These are phyloP conservation scores for Venusia cambrica DNA, from an alignment of 2,888 invertebrate species.

Conservation along the genomic window DNA sequence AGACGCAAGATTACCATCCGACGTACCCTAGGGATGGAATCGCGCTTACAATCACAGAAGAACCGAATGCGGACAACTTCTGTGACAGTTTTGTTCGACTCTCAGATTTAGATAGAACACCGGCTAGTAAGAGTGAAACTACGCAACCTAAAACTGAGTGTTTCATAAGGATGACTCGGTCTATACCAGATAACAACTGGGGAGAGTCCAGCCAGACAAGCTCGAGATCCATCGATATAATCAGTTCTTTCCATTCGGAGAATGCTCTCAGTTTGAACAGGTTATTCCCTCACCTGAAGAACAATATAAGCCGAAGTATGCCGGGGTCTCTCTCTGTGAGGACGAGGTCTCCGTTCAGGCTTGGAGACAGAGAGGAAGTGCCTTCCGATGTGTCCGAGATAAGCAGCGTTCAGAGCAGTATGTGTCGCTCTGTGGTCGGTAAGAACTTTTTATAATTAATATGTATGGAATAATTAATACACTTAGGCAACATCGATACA, in stretches of 20 bases:
- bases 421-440: conserved; percentile 79
- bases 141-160: conserved; percentile 33
- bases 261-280: conserved; percentile 81
- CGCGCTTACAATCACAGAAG: conserved; percentile 34
- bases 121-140: conserved; percentile 61
- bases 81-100: conserved; percentile 84
- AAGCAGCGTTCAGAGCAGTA: conserved; percentile 81
- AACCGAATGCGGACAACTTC: conserved; percentile 32
- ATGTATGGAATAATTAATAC: too few relatives aligned
- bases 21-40: conserved; percentile 5
- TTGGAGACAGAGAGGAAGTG: conserved; percentile 68
- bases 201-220: conserved; percentile 71
- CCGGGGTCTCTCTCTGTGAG: conserved; percentile 60
- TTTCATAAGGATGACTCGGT: conserved; percentile 83
- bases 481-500: too few relatives aligned
- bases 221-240: conserved; percentile 83
- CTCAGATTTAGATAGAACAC: conserved; percentile 87
- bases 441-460: conserved; percentile 34
- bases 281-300: conserved; percentile 82
- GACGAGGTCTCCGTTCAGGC: conserved; percentile 49
- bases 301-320: conserved; percentile 70
- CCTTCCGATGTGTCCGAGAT: conserved; percentile 75
- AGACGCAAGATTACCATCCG: conserved; percentile 7
- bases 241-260: conserved; percentile 79
- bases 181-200: conserved; percentile 86